These are phyloP conservation scores for Microctonus hyperodae DNA, from an alignment of 2,888 invertebrate genomes.

Conservation along the genomic window DNA sequence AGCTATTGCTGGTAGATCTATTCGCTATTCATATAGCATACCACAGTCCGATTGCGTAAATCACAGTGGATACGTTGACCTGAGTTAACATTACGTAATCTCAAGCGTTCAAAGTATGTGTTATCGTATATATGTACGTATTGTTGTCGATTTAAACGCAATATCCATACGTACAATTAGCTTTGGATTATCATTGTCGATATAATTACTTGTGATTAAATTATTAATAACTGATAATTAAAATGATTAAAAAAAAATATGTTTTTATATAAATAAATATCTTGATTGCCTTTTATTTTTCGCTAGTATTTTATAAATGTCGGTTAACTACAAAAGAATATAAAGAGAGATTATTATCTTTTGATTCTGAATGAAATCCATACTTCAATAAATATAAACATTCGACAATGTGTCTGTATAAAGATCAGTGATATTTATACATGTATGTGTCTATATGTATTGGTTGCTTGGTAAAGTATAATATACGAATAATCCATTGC, in stretches of 20 bases:
- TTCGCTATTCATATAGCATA: constrained; percentile 59
- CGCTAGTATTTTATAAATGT: no score
- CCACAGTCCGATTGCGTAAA: constrained; percentile 61
- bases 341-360: no score
- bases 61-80: constrained; percentile 61
- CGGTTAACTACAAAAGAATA: no score
- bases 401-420: not conserved
- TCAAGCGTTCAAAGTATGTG: constrained; percentile 18
- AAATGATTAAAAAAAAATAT: not conserved
- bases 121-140: constrained; percentile 18
- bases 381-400: not conserved
- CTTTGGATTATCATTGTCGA: not conserved
- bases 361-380: no score
- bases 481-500: constrained; percentile 1
- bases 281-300: no score
- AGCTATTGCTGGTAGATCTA: constrained; percentile 43
- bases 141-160: not conserved
- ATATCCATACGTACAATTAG: not conserved
- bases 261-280: no score
- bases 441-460: not conserved
- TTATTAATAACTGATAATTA: not conserved
- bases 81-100: constrained; percentile 44
- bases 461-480: not conserved
- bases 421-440: not conserved
- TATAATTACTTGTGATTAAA: not conserved